Evolutionary conservation across 2,113 vertebrate species (phyloP), one percentile per base, ranked within the genome.

Genomic region (Nycticebus coucang): DNA sequence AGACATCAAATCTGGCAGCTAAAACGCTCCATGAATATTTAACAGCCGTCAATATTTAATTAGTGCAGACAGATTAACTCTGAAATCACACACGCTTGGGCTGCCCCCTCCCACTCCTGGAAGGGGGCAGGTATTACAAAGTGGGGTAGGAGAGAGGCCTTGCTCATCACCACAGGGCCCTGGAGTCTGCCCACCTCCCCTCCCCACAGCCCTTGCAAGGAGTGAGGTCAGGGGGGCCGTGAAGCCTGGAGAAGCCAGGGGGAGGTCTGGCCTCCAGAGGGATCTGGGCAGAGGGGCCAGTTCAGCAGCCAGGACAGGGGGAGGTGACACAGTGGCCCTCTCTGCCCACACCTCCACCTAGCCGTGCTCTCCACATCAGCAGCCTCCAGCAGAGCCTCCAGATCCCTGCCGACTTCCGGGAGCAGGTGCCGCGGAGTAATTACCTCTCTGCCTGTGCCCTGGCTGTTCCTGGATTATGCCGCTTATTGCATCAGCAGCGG

Each of bases 31-130:
- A 96, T 97, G 97, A 97, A 97, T 98, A 97, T 96, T 97, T 96
- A 97, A 97, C 94, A 95, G 93, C 96, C 80, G 68, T 97, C 97
- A 97, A 97, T 98, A 97, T 97, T 98, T 97, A 97, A 97, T 98
- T 97, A 97, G 96, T 78, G 87, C 95, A 95, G 94, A 97, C 95
- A 97, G 97, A 98, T 98, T 97, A 97, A 97, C 96, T 97, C 96
- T 83, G 94, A 97, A 97, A 96, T 96, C 83, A 72, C 93, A 95
- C 83, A 81, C 89, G 50, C 77, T 64, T 53, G 50, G 93, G 93
- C 95, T 87, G 69, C 33, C 82, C 77, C 86, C 7, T 9, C 60
- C 45, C 4, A 41, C 68, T 88, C 68, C 72, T 94, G 62, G 62
- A 71, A 41, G 30, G 59, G 55, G 66, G 66, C 8, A 10, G 45